Conservation (phyloP, 2,113 vertebrate genomes). For the Opisthocomus hoazin region DNA sequence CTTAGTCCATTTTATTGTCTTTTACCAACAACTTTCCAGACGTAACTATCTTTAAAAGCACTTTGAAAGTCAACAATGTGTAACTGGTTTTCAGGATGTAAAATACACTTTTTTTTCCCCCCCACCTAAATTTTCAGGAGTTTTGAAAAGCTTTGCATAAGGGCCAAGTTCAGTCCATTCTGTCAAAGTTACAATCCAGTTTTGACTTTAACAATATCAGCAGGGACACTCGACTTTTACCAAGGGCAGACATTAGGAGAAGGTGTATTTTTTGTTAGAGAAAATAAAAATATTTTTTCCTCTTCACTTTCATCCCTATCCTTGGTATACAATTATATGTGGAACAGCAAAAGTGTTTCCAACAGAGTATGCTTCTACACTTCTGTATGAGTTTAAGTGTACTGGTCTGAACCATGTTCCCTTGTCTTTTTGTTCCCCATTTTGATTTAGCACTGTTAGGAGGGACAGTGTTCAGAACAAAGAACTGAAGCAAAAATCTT, state of each 20-base stretch:
- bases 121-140: neutral
- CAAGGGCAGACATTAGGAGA: neutral
- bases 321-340: neutral
- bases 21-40: neutral
- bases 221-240: neutral
- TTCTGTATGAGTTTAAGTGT: neutral
- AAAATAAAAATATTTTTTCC: neutral
- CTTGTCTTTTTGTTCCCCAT: neutral
- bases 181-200: neutral
- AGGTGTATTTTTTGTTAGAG: neutral
- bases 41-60: neutral
- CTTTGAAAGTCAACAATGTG: neutral
- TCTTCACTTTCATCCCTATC: neutral
- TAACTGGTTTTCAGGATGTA: neutral
- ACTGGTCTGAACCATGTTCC: neutral
- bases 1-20: neutral
- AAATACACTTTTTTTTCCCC: neutral
- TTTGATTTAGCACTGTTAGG: neutral
- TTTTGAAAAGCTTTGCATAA: neutral
- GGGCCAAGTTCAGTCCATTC: neutral
- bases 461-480: neutral
- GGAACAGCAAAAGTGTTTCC: neutral
- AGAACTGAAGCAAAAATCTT: constrained; percentile 3
- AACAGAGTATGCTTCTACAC: neutral
- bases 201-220: neutral